Base-by-base conservation (phyloP, 2,888 invertebrate genomes). In the Thalpophila matura region DNA sequence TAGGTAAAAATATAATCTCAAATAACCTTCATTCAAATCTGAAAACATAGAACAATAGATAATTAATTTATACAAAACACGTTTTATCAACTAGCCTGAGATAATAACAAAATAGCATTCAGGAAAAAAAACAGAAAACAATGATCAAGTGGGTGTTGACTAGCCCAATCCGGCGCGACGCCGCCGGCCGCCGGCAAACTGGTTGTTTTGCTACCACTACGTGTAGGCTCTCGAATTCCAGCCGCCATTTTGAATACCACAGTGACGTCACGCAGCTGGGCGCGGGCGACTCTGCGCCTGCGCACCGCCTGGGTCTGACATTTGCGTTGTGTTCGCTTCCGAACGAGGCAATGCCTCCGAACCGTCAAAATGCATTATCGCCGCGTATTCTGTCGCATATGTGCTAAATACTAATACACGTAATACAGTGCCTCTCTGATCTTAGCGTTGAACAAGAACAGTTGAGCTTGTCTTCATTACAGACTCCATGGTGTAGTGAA, bases 231-330 rank as follows among this genome's bases (percentile, higher is more conserved):
- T 94, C 94, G 88, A 89, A 95, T 94, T 93, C 94, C 93, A 79
- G 87, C 89, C 89, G 94, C 95, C 95, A 95, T 95, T 91, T 94
- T 95, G 93, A 94, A 95, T 95, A 93, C 93, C 93, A 79, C 60
- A 78, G 86, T 95, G 94, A 94, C 94, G 95, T 95, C 94, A 94
- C 89, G 85, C 80, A 83, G 85, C 86, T 90, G 91, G 93, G 93
- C 91, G 92, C 91, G 92, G 91, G 90, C 88, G 86, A 86, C 80
- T 81, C 85, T 84, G 90, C 91, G 91, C 90, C 79, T 84, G 90
- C 91, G 89, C 92, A 90, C 82, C 85, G 86, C 81, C 83, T 71
- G 82, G 55, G 74, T 59, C 82, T 90, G 88, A 90, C 91, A 91
- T 91, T 91, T 89, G 89, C 83, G 87, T 87, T 91, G 90, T 89